Evolutionary conservation across 2,113 vertebrate species (phyloP).

Genomic region (Pseudorhombus dupliciocellatus): DNA sequence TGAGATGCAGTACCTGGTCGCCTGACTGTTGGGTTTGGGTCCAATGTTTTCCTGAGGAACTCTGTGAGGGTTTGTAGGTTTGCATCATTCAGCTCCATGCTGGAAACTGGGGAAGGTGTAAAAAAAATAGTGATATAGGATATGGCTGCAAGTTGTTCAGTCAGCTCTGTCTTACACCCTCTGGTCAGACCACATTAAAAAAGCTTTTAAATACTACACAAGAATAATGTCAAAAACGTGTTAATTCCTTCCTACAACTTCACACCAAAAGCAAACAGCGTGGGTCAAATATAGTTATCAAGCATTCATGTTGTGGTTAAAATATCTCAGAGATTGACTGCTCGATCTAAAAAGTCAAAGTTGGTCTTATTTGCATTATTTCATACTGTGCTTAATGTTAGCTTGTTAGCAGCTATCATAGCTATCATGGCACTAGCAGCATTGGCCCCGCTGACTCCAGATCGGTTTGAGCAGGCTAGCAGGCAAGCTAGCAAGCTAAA

Average conservation of each 20-base stretch:
- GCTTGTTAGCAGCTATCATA: slow-evolving; percentile 47
- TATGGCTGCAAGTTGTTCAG: background rate
- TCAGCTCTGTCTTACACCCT: background rate
- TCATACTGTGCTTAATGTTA: slow-evolving; percentile 21
- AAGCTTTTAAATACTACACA: slow-evolving; percentile 14
- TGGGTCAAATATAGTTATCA: background rate
- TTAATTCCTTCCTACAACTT: background rate
- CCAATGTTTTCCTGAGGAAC: slow-evolving; percentile 94
- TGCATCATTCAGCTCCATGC: slow-evolving; percentile 95
- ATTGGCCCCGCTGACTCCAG: slow-evolving; percentile 24
- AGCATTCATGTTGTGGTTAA: background rate
- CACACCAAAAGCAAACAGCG: background rate
- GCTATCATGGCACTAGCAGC: slow-evolving; percentile 9
- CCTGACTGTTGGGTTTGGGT: slow-evolving; percentile 93
- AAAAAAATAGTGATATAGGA: background rate
- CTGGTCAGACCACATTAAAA: background rate
- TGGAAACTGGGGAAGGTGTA: slow-evolving; percentile 11
- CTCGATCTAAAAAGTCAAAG: background rate
- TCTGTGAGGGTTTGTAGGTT: slow-evolving; percentile 96
- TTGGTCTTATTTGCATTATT: background rate
- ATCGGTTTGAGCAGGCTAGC: slow-evolving; percentile 19
- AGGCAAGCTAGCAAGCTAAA: slow-evolving; percentile 35
- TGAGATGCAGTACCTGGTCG: slow-evolving; percentile 86
- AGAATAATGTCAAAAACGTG: background rate
- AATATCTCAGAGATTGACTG: background rate